These are phyloP conservation scores for Euura lappo DNA, from an alignment of 1,140 invertebrate genomes.

Conservation along the genomic window DNA sequence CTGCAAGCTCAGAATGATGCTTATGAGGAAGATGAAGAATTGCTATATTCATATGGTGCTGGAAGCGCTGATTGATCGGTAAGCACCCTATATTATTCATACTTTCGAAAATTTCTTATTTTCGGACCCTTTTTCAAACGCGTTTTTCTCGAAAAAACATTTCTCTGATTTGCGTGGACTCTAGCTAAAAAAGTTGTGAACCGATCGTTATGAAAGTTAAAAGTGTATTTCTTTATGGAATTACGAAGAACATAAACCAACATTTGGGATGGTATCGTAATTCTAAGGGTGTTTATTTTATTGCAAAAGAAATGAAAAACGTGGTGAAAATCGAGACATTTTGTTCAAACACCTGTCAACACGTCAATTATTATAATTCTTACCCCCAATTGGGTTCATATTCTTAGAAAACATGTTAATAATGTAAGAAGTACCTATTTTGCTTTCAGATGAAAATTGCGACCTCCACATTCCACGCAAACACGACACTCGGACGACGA, in stretches of 20 bases:
- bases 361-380: constrained; percentile 15
- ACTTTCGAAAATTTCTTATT: constrained; percentile 19
- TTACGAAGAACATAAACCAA: neutral
- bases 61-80: constrained; percentile 18
- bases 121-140: neutral
- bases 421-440: neutral
- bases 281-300: neutral
- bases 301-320: neutral
- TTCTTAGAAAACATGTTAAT: constrained; percentile 17
- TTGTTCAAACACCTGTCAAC: constrained; percentile 24
- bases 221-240: neutral
- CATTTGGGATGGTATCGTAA: neutral
- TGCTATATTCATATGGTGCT: constrained; percentile 23
- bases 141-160: too few species aligned
- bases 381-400: constrained; percentile 17
- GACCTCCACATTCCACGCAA: neutral
- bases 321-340: constrained; percentile 18
- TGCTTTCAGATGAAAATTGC: neutral
- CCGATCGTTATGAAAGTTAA: constrained; percentile 13
- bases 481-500: neutral
- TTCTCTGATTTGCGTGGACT: neutral
- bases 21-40: constrained; percentile 13
- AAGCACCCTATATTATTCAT: constrained; percentile 19
- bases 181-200: constrained; percentile 14
- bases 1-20: constrained; percentile 12